Conservation (phyloP, 2,888 invertebrate genomes). For the Cryptophagus acutangulus region DNA sequence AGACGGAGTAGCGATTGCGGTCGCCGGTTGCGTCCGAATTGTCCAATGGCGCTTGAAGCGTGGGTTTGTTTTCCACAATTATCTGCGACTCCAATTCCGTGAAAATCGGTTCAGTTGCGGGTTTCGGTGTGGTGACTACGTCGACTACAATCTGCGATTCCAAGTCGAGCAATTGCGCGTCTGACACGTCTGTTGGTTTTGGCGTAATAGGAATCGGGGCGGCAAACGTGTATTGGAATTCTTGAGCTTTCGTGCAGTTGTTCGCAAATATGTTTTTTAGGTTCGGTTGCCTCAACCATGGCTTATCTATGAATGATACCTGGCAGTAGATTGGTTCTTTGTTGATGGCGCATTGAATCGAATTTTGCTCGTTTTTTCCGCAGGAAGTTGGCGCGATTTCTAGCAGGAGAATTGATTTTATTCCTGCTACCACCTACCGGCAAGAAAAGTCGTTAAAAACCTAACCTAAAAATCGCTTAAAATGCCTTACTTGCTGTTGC, state of each 20-base stretch:
- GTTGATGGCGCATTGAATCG: conserved; percentile 43
- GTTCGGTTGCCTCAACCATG: conserved; percentile 60
- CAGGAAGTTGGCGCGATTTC: conserved; percentile 48
- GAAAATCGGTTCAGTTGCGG: background rate
- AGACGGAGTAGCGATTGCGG: no score
- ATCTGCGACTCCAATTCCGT: background rate
- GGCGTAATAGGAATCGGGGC: conserved; percentile 28
- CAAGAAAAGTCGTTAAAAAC: conserved; percentile 8
- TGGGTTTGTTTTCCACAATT: no score
- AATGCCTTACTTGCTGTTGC: conserved; percentile 54
- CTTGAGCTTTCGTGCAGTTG: conserved; percentile 60
- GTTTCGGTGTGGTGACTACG: no score
- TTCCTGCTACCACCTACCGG: conserved; percentile 57
- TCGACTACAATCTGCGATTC: conserved; percentile 41
- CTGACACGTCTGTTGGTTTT: conserved; percentile 31
- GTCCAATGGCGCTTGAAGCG: no score
- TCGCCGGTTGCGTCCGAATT: no score
- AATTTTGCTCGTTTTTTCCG: conserved; percentile 35
- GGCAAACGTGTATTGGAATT: conserved; percentile 44
- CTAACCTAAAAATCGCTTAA: background rate
- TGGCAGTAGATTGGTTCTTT: conserved; percentile 48
- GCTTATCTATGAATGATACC: conserved; percentile 60
- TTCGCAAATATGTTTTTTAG: conserved; percentile 58
- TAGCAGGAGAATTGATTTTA: conserved; percentile 54
- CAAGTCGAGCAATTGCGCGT: conserved; percentile 35